Conservation (phyloP, 1,140 invertebrate species). For the Thalassaphorura encarpata region DNA sequence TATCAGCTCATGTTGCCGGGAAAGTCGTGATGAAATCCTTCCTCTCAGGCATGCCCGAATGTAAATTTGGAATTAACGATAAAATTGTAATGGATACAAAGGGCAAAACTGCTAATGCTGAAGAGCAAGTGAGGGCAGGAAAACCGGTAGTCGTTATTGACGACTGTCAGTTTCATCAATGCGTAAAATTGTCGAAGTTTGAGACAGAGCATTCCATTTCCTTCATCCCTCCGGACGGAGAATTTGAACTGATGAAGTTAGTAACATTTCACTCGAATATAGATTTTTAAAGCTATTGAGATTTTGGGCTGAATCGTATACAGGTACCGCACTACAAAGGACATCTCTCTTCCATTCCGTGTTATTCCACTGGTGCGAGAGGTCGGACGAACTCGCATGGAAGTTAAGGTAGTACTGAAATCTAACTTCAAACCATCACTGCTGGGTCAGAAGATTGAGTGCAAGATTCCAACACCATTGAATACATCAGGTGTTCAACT, state of each 20-base stretch:
- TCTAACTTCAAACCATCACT: slow-evolving; percentile 99
- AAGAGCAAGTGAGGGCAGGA: slow-evolving; percentile 75
- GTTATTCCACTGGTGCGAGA: slow-evolving; percentile 97
- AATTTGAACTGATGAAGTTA: slow-evolving; percentile 98
- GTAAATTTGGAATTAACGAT: slow-evolving; percentile 99
- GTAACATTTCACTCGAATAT: slow-evolving; percentile 11
- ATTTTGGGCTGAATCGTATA: slow-evolving; percentile 18
- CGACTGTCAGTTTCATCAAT: slow-evolving; percentile 99
- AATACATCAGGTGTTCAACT: slow-evolving; percentile 98
- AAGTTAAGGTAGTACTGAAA: slow-evolving; percentile 98
- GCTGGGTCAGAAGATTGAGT: slow-evolving; percentile 97
- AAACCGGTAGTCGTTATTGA: slow-evolving; percentile 98
- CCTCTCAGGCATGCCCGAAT: slow-evolving; percentile 99
- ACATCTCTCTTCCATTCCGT: slow-evolving; percentile 97
- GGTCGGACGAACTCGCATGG: slow-evolving; percentile 98
- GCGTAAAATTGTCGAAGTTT: slow-evolving; percentile 99
- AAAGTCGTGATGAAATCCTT: slow-evolving; percentile 99
- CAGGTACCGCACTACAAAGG: slow-evolving; percentile 98
- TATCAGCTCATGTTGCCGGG: slow-evolving; percentile 97
- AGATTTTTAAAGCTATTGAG: not conserved
- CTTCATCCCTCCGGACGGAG: slow-evolving; percentile 99
- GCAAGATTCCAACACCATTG: slow-evolving; percentile 95
- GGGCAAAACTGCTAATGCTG: slow-evolving; percentile 55
- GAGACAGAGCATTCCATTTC: slow-evolving; percentile 99
- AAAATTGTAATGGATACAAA: slow-evolving; percentile 91